phyloP scores from a whole-genome alignment of 2,797 vertebrate genomes.

The Periophthalmus magnuspinnatus region DNA sequence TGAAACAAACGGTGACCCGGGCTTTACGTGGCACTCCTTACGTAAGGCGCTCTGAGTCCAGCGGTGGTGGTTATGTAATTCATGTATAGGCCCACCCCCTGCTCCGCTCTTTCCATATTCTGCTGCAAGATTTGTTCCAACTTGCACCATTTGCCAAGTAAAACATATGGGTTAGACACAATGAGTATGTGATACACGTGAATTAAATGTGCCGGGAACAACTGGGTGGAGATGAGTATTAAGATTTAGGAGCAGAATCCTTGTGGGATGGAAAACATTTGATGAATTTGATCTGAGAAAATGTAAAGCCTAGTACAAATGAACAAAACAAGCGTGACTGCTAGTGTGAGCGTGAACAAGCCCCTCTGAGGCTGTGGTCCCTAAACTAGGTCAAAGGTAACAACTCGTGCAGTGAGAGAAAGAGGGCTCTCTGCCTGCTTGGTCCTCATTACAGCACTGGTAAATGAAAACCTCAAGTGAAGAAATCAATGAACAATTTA shows the following conservation, averaged over 20 bases:
- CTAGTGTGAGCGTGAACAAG: constrained; percentile 9
- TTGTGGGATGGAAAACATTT: background rate
- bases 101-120: constrained; percentile 1
- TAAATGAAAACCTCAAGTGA: background rate
- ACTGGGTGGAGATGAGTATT: background rate
- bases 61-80: constrained; percentile 60
- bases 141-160: background rate
- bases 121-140: constrained; percentile 12
- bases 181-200: background rate
- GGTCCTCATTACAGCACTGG: background rate
- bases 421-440: background rate
- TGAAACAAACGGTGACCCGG: constrained; percentile 24
- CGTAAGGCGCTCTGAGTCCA: constrained; percentile 61
- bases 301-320: background rate
- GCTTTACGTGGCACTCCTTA: constrained; percentile 64
- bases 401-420: constrained; percentile 25
- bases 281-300: background rate
- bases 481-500: background rate
- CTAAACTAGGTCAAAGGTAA: constrained; percentile 75
- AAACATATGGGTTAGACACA: background rate
- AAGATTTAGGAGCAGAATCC: no score
- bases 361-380: background rate
- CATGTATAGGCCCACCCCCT: constrained; percentile 34
- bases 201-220: background rate
- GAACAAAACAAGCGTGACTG: background rate